Conservation (phyloP, 2,888 invertebrate genomes). For the Yponomeuta sedellus region DNA sequence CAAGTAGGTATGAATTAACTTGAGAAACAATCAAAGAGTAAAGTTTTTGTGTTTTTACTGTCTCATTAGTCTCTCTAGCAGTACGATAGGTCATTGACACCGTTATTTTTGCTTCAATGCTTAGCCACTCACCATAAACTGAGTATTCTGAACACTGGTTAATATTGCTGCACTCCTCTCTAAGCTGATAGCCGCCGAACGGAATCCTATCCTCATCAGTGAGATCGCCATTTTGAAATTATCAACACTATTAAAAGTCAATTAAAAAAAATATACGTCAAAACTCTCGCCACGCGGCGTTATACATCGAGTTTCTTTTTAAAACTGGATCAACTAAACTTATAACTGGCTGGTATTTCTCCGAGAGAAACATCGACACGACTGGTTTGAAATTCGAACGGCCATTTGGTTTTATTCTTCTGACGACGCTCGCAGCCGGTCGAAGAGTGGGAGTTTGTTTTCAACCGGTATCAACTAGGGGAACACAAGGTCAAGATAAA, state of each 20-base stretch:
- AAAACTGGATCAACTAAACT: not conserved
- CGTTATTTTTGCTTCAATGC: not conserved
- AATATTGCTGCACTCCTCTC: conserved; percentile 54
- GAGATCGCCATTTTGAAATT: conserved; percentile 63
- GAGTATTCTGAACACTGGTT: conserved; percentile 45
- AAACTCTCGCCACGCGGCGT: conserved; percentile 17
- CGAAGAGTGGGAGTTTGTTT: conserved; percentile 37
- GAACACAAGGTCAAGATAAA: too few relatives aligned
- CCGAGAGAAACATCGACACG: conserved; percentile 23
- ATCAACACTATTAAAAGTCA: conserved; percentile 8
- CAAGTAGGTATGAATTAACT: too few relatives aligned
- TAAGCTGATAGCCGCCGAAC: conserved; percentile 44
- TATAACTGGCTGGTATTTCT: not conserved
- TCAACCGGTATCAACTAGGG: conserved; percentile 28
- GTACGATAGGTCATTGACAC: not conserved
- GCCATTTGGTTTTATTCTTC: conserved; percentile 50
- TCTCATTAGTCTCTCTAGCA: not conserved
- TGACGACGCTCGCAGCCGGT: conserved; percentile 26
- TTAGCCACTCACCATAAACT: conserved; percentile 49
- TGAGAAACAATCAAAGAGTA: not conserved
- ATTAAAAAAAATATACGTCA: conserved; percentile 16
- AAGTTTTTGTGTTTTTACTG: not conserved
- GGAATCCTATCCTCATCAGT: conserved; percentile 56
- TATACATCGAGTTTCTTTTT: conserved; percentile 21
- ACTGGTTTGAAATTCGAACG: conserved; percentile 49